Evolutionary conservation across 1,140 invertebrate species (phyloP), one percentile per base, ranked within the genome.

Genomic region (Zophobas atratus): DNA sequence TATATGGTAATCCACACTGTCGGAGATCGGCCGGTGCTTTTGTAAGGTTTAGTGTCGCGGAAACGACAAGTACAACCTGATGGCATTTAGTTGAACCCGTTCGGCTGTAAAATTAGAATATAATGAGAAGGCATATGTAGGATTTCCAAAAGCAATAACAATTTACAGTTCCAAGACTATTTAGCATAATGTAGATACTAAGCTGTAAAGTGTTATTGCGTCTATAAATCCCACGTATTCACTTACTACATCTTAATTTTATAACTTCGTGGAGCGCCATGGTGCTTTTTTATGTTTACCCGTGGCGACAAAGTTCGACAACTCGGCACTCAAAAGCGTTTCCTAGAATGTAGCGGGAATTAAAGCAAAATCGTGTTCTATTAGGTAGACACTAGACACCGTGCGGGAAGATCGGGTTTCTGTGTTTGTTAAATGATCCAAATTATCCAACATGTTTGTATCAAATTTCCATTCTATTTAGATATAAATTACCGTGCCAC

Each of bases 171-270:
- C 55, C 34, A 20, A 34, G 34, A 57, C 20, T 63, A 6, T 41
- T 41, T 67, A 43, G 39, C 60, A 67, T 43, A 60, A 41, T 39
- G 8, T 38, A 63, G n/a, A 38, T 4, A 36, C 36, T 8, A 39
- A 67, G 39, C 39, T 67, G 60, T 67, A 67, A 67, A 67, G n/a
- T 63, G 1, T 51, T 51, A 51, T 51, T 4, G 49, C n/a, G 4
- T 51, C 49, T 20, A 51, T 51, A 51, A 67, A 67, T 43, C 60
- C 60, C 38, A 67, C 38, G 39, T 67, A 43, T 41, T 38, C 35
- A 39, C 0, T 67, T 43, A 67, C 43, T 67, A 67, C 35, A 2
- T 20, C 39, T 67, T 67, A 67, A 43, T 67, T 67, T 67, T 67
- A 67, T 33, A 67, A 67, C 60, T 20, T 46, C 20, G 20, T 20